Evolutionary conservation across 1,140 invertebrate species (phyloP).

Genomic region (Gryllus bimaculatus): DNA sequence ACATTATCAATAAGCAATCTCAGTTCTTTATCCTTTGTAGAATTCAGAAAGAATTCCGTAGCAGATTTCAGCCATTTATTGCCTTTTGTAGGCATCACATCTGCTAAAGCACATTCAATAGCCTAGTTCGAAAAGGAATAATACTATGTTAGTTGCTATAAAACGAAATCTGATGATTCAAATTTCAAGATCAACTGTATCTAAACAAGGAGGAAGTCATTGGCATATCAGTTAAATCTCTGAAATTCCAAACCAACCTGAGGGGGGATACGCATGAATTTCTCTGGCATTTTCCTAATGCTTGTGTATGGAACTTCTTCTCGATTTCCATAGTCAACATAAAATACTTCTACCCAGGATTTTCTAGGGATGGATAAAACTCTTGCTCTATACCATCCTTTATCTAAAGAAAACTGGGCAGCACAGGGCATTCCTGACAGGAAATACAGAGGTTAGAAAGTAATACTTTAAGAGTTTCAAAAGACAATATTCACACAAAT

Average conservation of each 20-base stretch:
- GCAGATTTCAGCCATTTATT: conserved; percentile 26
- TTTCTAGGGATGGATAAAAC: conserved; percentile 31
- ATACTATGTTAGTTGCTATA: too few relatives aligned
- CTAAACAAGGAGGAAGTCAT: too few relatives aligned
- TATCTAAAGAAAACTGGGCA: conserved; percentile 31
- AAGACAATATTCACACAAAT: background rate
- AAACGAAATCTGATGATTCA: too few relatives aligned
- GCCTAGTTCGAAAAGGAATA: conserved; percentile 29
- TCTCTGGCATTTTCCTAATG: conserved; percentile 29
- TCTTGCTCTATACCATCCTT: conserved; percentile 37
- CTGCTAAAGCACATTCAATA: conserved; percentile 30
- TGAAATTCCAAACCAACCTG: conserved; percentile 21
- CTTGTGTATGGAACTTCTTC: conserved; percentile 28
- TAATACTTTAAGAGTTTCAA: background rate
- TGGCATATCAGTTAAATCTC: too few relatives aligned
- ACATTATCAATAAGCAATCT: conserved; percentile 8
- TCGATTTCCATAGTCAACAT: conserved; percentile 41
- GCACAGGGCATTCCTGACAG: conserved; percentile 39
- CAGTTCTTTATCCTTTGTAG: background rate
- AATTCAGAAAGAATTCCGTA: conserved; percentile 20
- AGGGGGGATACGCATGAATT: conserved; percentile 27
- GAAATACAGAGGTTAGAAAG: background rate
- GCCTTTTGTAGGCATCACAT: conserved; percentile 25
- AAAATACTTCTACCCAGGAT: conserved; percentile 36
- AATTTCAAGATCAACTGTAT: too few relatives aligned